Evolutionary conservation across 1,140 invertebrate genomes (phyloP), one percentile per base, ranked within the genome.

Genomic region (Anoplolepis gracilipes): DNA sequence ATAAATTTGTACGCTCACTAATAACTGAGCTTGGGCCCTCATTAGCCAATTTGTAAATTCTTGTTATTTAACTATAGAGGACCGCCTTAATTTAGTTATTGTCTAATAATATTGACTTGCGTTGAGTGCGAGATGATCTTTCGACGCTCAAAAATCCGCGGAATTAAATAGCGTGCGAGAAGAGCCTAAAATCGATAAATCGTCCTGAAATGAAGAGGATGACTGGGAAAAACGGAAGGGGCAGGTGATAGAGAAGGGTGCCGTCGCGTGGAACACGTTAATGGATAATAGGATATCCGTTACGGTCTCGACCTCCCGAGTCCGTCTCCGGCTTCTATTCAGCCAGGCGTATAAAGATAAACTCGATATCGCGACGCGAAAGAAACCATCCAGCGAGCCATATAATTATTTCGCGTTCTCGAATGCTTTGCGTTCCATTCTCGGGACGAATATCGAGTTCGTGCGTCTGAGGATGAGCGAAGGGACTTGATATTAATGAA

Each of bases 261-360:
- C 49, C 75, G 77, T 85, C 75, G 84, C 61, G 62, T 85, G 36
- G 73, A 55, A 39, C 85, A 87, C 75, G 86, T 91, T 91, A 89
- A 90, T 90, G 86, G 86, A 90, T 91, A 91, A 91, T 90, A 89
- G 89, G 89, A 89, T 91, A 91, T 90, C 89, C 89, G 87, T 88
- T 84, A 88, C 79, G 65, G 64, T 84, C 81, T 25, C 75, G 62
- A 39, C 64, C 77, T 81, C 61, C 75, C 46, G 13, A 85, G 49
- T 70, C 55, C 59, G 36, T 46, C 13, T 67, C 49, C 28, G 46
- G 55, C 19, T 64, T 85, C 69, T 70, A 88, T 88, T 88, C 87
- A 85, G 13, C 11, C 42, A 25, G 5, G 49, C 72, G 84, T 62
- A 88, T 78, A 85, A 85, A 88, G 73, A 85, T 81, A 76, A 88